Percentiles rank a stretch among this genome's conserved stretches.
These are phyloP conservation scores for Oxycera nigricornis DNA, from an alignment of 2,888 invertebrate genomes.

Conservation along the genomic window DNA sequence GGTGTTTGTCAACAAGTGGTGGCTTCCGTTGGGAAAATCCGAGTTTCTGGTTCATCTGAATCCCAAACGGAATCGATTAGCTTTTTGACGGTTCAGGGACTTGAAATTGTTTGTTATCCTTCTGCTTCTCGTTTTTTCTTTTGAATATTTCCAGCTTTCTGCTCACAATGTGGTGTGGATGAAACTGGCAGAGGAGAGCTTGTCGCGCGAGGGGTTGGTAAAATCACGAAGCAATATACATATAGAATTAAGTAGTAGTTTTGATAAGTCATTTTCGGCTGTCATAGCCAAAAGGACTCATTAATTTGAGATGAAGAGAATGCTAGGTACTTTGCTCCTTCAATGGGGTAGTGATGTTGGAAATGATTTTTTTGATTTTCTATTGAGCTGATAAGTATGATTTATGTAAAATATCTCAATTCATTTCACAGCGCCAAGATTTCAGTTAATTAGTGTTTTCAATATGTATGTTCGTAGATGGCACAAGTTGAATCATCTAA, in stretches of 20 bases:
- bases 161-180: neutral
- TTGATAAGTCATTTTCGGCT: conserved; percentile 17
- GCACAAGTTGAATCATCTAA: no score
- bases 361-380: no score
- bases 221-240: neutral
- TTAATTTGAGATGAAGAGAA: conserved; percentile 20
- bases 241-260: neutral
- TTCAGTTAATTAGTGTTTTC: no score
- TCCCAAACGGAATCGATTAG: conserved; percentile 37
- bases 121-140: neutral
- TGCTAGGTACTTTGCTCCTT: no score
- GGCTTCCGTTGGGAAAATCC: conserved; percentile 39
- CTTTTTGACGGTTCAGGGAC: conserved; percentile 35
- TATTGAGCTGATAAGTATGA: no score
- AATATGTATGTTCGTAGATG: no score
- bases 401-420: no score
- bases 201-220: neutral
- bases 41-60: conserved; percentile 34
- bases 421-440: no score
- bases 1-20: conserved; percentile 47
- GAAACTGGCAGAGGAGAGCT: neutral
- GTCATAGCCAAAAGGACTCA: conserved; percentile 26
- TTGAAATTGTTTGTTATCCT: conserved; percentile 8
- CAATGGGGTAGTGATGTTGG: no score
- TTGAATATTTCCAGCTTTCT: neutral